A percentile compares a stretch with the other conserved stretches of the same genome.
Evolutionary conservation across 2,113 vertebrate species (phyloP).

Genomic region (Ophiodon elongatus): DNA sequence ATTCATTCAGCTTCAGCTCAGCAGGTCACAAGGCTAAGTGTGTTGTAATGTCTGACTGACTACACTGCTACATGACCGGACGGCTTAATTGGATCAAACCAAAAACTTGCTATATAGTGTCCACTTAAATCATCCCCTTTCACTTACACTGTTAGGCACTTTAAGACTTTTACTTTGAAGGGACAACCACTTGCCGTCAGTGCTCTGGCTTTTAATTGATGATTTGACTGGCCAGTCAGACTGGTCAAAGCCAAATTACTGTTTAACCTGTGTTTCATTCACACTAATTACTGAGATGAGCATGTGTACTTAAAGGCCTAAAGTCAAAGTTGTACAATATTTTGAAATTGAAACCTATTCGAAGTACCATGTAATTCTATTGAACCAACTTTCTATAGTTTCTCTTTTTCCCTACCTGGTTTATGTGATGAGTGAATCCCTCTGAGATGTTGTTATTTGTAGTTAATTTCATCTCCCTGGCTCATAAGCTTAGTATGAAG

Average conservation of each 20-base stretch:
- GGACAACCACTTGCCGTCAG: background rate
- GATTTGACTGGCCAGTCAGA: too few species aligned
- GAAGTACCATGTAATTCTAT: background rate
- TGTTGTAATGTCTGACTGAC: background rate
- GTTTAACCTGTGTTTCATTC: background rate
- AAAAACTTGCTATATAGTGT: too few species aligned
- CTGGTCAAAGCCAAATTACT: background rate
- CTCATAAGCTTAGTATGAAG: background rate
- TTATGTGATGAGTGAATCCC: background rate
- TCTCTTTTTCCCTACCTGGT: background rate
- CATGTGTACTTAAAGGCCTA: background rate
- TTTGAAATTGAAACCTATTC: background rate
- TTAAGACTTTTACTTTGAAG: conserved; percentile 15
- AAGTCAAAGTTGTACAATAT: background rate
- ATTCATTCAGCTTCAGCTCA: too few species aligned
- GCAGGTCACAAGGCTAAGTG: too few species aligned
- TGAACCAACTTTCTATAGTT: background rate
- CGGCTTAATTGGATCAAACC: background rate
- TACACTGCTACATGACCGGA: background rate
- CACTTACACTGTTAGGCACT: background rate
- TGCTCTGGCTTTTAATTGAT: background rate
- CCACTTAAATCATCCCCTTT: background rate
- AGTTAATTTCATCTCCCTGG: background rate
- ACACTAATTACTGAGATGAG: background rate
- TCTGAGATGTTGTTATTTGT: background rate